Conservation (phyloP, 2,888 invertebrate genomes). For the Baccha elongata region DNA sequence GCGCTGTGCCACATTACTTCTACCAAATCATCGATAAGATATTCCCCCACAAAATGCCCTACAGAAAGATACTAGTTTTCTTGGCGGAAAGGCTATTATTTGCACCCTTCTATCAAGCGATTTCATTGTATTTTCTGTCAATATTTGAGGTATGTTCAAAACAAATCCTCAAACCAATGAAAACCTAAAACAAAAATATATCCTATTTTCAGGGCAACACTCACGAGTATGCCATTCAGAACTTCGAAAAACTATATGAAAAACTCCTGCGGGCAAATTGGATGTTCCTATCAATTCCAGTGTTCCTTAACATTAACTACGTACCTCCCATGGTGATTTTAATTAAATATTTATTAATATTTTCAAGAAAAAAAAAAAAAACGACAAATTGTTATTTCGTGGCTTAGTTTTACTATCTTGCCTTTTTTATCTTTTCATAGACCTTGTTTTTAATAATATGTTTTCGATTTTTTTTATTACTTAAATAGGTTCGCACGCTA, state of each 20-base stretch:
- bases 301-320: slow-evolving; percentile 88
- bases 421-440: background rate
- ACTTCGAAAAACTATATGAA: slow-evolving; percentile 86
- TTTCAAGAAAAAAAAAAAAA: background rate
- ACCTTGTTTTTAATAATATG: background rate
- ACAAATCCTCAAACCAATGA: background rate
- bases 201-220: slow-evolving; percentile 85
- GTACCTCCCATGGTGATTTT: slow-evolving; percentile 89
- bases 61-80: slow-evolving; percentile 85
- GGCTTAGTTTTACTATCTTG: background rate
- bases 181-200: background rate
- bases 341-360: slow-evolving; percentile 5
- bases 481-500: slow-evolving; percentile 86
- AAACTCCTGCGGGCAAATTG: slow-evolving; percentile 88
- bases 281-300: slow-evolving; percentile 89
- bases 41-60: slow-evolving; percentile 85
- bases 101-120: slow-evolving; percentile 88
- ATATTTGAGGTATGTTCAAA: slow-evolving; percentile 85
- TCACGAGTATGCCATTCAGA: slow-evolving; percentile 86
- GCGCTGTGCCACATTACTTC: slow-evolving; percentile 90
- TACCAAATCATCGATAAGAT: slow-evolving; percentile 86
- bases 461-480: slow-evolving; percentile 79
- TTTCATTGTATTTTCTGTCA: slow-evolving; percentile 89
- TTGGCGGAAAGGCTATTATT: slow-evolving; percentile 88
- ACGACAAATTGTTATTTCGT: background rate